Conservation (phyloP, 2,797 vertebrate genomes). For the Eutrigla gurnardus region DNA sequence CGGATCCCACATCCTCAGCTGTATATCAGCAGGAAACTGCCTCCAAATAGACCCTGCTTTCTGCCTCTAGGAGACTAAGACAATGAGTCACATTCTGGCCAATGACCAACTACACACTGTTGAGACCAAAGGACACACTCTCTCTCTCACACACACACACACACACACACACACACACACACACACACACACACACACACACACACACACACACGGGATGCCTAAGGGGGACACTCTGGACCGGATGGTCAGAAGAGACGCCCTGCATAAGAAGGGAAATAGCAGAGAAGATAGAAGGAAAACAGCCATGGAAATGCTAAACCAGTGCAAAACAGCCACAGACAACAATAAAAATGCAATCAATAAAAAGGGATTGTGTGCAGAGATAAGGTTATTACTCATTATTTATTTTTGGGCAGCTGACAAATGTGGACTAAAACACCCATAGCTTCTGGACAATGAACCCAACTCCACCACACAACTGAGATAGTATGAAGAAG, state of each 20-base stretch:
- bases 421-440: conserved; percentile 43
- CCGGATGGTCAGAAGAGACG: conserved; percentile 64
- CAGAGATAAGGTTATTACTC: conserved; percentile 60
- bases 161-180: conserved; percentile 20
- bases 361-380: conserved; percentile 68
- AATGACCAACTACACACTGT: conserved; percentile 53
- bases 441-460: conserved; percentile 9
- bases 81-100: conserved; percentile 84
- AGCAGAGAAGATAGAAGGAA: conserved; percentile 52
- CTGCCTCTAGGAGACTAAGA: conserved; percentile 73
- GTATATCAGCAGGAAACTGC: conserved; percentile 93
- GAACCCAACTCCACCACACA: background rate
- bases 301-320: conserved; percentile 69
- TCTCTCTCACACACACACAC: conserved; percentile 4
- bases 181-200: conserved; percentile 19
- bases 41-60: conserved; percentile 81
- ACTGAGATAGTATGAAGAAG: conserved; percentile 12
- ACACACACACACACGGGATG: conserved; percentile 50
- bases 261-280: conserved; percentile 77
- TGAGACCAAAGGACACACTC: conserved; percentile 35
- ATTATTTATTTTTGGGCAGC: conserved; percentile 21
- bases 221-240: conserved; percentile 67
- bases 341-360: conserved; percentile 73
- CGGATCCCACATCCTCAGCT: conserved; percentile 65
- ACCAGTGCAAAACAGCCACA: conserved; percentile 42